A percentile compares a stretch with the other conserved stretches of the same genome.
Evolutionary conservation across 1,140 invertebrate species (phyloP).

Genomic region (Bombus soroeensis): DNA sequence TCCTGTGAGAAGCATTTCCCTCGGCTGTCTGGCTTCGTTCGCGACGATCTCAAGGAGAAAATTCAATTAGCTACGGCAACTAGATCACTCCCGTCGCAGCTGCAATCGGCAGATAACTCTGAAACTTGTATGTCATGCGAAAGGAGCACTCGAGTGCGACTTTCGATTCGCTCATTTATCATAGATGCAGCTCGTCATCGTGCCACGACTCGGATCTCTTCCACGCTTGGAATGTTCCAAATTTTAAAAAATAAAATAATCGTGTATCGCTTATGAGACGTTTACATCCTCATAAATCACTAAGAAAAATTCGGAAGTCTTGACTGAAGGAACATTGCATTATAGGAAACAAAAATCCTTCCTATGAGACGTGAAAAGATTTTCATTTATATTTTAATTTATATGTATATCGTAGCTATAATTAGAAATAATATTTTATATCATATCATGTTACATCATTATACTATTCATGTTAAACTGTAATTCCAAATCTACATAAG

Average conservation of each 20-base stretch:
- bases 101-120: constrained; percentile 63
- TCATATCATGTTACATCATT: too few species aligned
- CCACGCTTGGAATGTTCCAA: neutral
- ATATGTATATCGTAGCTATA: too few species aligned
- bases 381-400: too few species aligned
- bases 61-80: constrained; percentile 69
- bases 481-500: too few species aligned
- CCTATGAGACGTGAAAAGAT: too few species aligned
- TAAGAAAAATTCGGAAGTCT: too few species aligned
- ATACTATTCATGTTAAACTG: too few species aligned
- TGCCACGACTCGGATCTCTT: neutral
- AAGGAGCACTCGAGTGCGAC: neutral
- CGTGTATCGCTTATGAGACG: neutral
- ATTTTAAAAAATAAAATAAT: neutral
- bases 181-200: neutral
- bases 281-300: neutral
- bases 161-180: neutral
- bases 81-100: constrained; percentile 61
- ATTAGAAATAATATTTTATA: too few species aligned
- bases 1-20: constrained; percentile 61
- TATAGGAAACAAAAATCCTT: too few species aligned
- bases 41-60: constrained; percentile 71
- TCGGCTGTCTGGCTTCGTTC: constrained; percentile 60
- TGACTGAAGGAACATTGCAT: too few species aligned
- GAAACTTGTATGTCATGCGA: constrained; percentile 30